phyloP scores from a whole-genome alignment of 2,113 vertebrate species.

The Todiramphus chloris region DNA sequence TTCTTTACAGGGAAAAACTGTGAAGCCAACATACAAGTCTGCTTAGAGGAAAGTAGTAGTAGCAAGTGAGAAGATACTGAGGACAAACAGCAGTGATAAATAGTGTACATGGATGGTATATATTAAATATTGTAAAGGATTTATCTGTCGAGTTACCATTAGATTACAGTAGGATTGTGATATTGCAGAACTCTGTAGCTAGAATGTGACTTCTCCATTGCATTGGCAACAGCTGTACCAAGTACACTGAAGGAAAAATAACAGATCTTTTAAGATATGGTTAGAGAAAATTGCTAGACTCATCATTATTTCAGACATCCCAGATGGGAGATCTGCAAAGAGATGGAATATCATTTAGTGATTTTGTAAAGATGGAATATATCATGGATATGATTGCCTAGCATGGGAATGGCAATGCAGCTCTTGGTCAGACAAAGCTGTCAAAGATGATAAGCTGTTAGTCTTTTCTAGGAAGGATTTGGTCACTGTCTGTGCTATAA shows the following conservation, averaged over 20 bases:
- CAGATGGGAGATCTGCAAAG: background rate
- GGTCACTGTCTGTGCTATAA: background rate
- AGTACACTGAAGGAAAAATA: background rate
- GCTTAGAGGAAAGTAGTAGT: background rate
- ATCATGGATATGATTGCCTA: background rate
- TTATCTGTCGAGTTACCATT: background rate
- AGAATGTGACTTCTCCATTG: background rate
- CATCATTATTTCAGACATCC: background rate
- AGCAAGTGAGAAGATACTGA: background rate
- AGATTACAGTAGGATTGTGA: background rate
- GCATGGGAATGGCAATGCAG: background rate
- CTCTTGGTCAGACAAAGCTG: background rate
- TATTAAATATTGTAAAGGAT: background rate
- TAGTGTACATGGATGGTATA: background rate
- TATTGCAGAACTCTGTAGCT: background rate
- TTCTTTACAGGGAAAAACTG: background rate
- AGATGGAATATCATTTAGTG: accelerated
- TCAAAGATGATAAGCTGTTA: background rate
- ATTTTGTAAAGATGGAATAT: background rate
- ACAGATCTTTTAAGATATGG: background rate
- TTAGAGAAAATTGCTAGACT: background rate
- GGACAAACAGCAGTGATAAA: background rate
- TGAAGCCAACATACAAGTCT: background rate
- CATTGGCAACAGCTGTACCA: background rate
- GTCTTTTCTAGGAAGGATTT: background rate